Evolutionary conservation across 2,888 invertebrate species (phyloP), one percentile per base, ranked within the genome.

Genomic region (Chrysolina oricalcia): DNA sequence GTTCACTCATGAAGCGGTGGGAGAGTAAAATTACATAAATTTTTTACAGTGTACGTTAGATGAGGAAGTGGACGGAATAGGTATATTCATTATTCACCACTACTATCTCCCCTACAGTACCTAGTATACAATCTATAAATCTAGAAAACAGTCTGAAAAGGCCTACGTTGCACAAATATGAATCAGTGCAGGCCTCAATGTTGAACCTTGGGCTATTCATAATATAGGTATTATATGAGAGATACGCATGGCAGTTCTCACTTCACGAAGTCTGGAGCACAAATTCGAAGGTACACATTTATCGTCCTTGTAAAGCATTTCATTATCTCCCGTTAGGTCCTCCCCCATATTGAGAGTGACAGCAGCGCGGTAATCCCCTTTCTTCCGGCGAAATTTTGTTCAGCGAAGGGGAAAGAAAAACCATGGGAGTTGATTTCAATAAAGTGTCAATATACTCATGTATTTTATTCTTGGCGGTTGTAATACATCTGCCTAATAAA

Each of bases 371-470:
- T 59, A 59, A 41, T 50, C 67, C 50, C 50, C 67, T 23, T 48
- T 23, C 67, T 23, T 48, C 67, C 10, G n/a, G 4, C 17, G 35
- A 67, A 50, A n/a, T 17, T 48, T 15, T 11, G 48, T 27, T 27
- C 17, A 17, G 43, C 17, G 50, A 48, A 50, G 67, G 67, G 48
- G 67, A 27, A 67, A 48, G 50, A 67, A 67, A 41, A 43, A 50
- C 67, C 67, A 50, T 67, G n/a, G 67, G 67, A 67, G 67, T 43
- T 67, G 67, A 67, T 66, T 66, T 66, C 66, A 48, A 67, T 67
- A 50, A 67, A 67, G 67, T 67, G 67, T 67, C 67, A 50, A 67
- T 67, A 35, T 17, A 67, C 50, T 35, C 65, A 46, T 46, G 65
- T 21, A 19, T 66, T 65, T 19, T 17, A 64, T 64, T 48, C 48